Conservation (phyloP, 2,888 invertebrate genomes). For the Callosobruchus maculatus region DNA sequence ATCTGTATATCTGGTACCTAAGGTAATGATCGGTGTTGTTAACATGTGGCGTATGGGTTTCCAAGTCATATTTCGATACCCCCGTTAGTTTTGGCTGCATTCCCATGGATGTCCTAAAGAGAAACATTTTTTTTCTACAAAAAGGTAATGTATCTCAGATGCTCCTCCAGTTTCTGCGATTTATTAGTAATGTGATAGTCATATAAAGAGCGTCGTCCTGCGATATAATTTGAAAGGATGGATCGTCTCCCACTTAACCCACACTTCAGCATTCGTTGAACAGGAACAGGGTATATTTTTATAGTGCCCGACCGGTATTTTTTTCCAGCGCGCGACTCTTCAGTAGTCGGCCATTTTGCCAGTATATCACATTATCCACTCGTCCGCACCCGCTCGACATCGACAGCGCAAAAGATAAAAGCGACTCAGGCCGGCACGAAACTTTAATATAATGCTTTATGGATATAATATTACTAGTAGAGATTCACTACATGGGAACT, state of each 20-base stretch:
- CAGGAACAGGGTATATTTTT: neutral
- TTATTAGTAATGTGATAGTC: neutral
- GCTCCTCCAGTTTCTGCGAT: no score
- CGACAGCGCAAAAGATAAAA: neutral
- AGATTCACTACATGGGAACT: neutral
- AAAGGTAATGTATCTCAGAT: no score
- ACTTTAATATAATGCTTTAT: neutral
- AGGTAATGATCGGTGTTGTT: no score
- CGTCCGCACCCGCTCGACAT: neutral
- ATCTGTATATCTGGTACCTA: no score
- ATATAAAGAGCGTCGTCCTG: neutral
- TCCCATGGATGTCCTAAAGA: no score
- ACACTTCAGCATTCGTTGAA: neutral
- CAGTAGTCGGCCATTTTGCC: neutral
- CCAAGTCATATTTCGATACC: no score
- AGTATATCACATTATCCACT: neutral
- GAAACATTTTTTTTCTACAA: no score
- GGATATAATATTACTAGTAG: neutral
- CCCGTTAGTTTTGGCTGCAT: no score
- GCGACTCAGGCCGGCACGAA: neutral
- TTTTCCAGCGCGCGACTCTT: neutral
- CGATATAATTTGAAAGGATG: neutral
- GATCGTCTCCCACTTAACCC: neutral
- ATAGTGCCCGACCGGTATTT: neutral
- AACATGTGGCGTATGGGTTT: no score